Evolutionary conservation across 2,797 vertebrate species (phyloP), one percentile per base, ranked within the genome.

Genomic region (Anolis apletophallus): DNA sequence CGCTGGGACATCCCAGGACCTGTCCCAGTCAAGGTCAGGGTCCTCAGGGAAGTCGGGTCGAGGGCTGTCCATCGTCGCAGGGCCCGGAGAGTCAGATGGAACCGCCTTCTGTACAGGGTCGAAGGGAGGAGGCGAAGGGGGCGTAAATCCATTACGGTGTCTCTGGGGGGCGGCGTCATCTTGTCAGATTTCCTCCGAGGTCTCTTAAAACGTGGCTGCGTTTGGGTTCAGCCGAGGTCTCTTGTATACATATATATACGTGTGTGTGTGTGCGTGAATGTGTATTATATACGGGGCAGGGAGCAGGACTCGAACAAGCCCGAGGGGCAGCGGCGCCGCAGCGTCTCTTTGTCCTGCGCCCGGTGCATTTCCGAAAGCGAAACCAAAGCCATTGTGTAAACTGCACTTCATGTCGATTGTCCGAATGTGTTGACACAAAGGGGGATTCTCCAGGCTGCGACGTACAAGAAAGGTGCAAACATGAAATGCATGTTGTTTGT

Each of bases 381-480:
- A 68, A 81, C 55, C 26, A 73, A 36, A 92, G 92, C 32, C 50
- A 86, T 40, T 95, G 94, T 96, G 85, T 96, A 85, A 93, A 93
- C 94, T 93, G 91, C 94, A 94, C 94, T 95, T 94, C 93, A 92
- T 95, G 95, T 94, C 93, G 11, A 93, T 87, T 89, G 92, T 95
- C 95, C 90, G 92, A 94, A 92, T 95, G 94, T 95, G 93, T 90
- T 96, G 95, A 96, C 77, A 87, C 94, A 80, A 86, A 94, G 95
- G 95, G 96, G 95, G 93, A 96, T 96, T 97, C 97, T 98, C 97
- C 98, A 98, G 98, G 98, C 98, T 97, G 97, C 95, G 95, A 97
- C 96, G 95, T 99, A 99, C 98, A 99, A 99, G 98, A 99, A 99
- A 99, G 98, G 98, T 98, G 97, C 98, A 99, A 98, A 99, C 98